Conservation (phyloP, 1,140 invertebrate species). For the Patella vulgata region DNA sequence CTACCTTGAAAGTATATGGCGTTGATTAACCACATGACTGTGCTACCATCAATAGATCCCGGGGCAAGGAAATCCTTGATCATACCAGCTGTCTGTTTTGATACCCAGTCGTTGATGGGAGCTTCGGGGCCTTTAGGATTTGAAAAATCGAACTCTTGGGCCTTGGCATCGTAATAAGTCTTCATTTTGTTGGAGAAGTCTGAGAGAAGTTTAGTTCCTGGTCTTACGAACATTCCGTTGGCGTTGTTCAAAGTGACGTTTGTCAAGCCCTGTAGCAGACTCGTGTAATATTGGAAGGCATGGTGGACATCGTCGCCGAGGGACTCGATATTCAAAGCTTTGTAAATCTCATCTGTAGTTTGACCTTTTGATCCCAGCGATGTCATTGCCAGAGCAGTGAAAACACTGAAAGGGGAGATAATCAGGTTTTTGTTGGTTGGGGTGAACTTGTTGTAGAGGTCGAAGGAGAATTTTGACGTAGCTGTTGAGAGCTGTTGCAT, state of each 20-base stretch:
- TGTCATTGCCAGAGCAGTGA: conserved; percentile 16
- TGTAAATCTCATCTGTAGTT: conserved; percentile 16
- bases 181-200: conserved; percentile 10
- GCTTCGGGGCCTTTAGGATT: conserved; percentile 10
- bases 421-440: neutral
- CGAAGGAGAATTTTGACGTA: conserved; percentile 2
- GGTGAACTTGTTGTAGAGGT: conserved; percentile 1
- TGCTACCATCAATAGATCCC: neutral
- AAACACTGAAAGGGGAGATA: conserved; percentile 18
- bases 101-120: conserved; percentile 24
- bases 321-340: conserved; percentile 1
- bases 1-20: conserved; percentile 16
- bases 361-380: conserved; percentile 7
- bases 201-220: conserved; percentile 5
- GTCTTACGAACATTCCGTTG: conserved; percentile 20
- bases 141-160: too few relatives aligned
- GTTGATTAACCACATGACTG: conserved; percentile 22
- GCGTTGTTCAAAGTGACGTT: conserved; percentile 17
- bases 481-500: conserved; percentile 3
- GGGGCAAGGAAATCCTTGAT: conserved; percentile 9
- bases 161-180: conserved; percentile 9
- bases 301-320: conserved; percentile 8
- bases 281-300: conserved; percentile 10
- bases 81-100: conserved; percentile 3
- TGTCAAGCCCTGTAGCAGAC: neutral